Base-by-base conservation (phyloP, 1,140 invertebrate species). In the Apis laboriosa region DNA sequence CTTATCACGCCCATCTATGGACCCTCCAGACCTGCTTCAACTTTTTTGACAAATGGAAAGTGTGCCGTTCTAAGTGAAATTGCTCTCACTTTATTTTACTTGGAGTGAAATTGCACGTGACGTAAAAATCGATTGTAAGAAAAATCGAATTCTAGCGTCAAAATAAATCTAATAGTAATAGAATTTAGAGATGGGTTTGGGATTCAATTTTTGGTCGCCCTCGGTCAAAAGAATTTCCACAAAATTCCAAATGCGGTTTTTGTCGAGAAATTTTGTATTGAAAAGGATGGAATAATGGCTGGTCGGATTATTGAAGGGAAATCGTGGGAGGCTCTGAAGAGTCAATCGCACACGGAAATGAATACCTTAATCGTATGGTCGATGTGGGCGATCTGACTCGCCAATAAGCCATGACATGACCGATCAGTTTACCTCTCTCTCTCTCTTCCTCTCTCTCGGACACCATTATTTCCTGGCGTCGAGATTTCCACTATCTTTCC, bases 391-490 rank as follows among this genome's bases (percentile, higher is more conserved):
- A 90, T 88, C 91, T 90, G 90, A 93, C 90, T 90, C 79, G 67
- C 90, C 90, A 93, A 92, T 93, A 92, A 93, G 88, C 86, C 90
- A 90, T 91, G 91, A 92, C 91, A 90, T 88, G 89, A 92, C 82
- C 90, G 91, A 93, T 93, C 92, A 90, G 88, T 90, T 92, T 92
- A 91, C 90, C 34, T 61, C 53, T 55, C 11, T 55, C 53, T 55
- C 53, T 17, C 15, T 56, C 15, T 63, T n/a, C 17, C n/a, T 28
- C 88, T 88, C 87, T 72, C 82, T 84, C 73, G 80, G 43, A 49
- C 64, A 67, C 77, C 77, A 88, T 90, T 89, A 90, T 90, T 91
- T 90, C 85, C 76, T 75, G 78, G 56, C 74, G 74, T 75, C 74
- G 78, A 77, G 78, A 83, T 75, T 87, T 87, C 64, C 80, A 60